phyloP scores from a whole-genome alignment of 2,797 vertebrate species.

The Erithacus rubecula region DNA sequence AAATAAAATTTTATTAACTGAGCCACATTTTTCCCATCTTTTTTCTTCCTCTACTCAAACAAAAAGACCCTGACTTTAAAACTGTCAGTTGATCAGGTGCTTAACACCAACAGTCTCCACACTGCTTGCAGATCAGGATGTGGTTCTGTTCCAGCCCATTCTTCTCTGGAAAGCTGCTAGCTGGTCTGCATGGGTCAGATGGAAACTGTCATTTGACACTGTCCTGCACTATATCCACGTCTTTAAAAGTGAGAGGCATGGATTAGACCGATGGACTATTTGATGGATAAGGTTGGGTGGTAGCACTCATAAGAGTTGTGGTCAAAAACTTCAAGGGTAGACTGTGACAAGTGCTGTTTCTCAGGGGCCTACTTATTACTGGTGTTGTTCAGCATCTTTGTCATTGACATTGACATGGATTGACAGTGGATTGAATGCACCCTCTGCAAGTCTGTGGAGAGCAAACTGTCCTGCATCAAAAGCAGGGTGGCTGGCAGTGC shows the following conservation, averaged over 20 bases:
- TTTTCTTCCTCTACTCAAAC: not conserved
- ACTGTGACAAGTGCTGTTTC: rapidly evolving
- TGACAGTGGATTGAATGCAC: not conserved
- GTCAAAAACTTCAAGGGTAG: not conserved
- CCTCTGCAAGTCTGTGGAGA: not conserved
- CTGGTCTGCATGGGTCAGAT: not conserved
- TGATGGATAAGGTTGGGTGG: not conserved
- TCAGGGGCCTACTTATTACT: not conserved
- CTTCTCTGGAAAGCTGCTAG: not conserved
- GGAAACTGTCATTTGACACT: not conserved
- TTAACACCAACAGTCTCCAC: not conserved
- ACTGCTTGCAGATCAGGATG: not conserved
- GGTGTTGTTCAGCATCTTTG: not conserved
- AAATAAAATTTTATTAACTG: not conserved
- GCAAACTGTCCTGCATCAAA: not conserved
- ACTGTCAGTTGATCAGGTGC: not conserved
- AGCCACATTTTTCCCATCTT: not conserved
- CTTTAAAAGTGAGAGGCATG: not conserved
- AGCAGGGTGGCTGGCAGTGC: rapidly evolving
- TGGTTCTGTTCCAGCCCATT: not conserved
- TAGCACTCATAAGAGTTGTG: not conserved
- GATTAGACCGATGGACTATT: not conserved
- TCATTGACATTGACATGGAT: not conserved
- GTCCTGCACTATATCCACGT: not conserved
- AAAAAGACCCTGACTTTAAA: not conserved